Evolutionary conservation across 2,113 vertebrate genomes (phyloP).

Genomic region (Origma solitaria): DNA sequence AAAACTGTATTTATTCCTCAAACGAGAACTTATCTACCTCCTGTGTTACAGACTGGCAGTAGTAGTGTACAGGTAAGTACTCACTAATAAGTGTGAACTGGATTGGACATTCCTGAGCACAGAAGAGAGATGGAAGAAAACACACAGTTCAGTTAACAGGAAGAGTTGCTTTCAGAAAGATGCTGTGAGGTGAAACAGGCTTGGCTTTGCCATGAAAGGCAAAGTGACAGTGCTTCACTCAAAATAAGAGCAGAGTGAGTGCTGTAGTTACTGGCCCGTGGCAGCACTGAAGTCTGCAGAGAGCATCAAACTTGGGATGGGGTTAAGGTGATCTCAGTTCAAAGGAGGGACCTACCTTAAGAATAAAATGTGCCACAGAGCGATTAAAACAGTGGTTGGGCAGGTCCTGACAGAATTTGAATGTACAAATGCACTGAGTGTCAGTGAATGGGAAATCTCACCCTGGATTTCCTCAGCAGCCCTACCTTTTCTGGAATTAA

Average conservation of each 20-base stretch:
- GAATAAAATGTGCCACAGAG: neutral
- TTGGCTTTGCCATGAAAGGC: neutral
- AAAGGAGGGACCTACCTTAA: neutral
- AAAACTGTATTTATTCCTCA: neutral
- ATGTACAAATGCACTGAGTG: rapidly evolving
- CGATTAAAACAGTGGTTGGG: neutral
- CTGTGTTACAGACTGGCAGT: neutral
- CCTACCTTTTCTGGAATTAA: neutral
- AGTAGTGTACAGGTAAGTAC: neutral
- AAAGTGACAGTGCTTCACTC: neutral
- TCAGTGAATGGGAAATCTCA: neutral
- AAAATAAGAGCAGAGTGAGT: neutral
- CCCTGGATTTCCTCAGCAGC: neutral
- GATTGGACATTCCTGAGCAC: neutral
- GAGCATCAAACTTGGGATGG: neutral
- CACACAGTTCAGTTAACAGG: neutral
- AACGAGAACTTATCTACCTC: neutral
- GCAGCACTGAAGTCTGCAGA: neutral
- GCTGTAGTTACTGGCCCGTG: neutral
- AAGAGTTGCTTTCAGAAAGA: neutral
- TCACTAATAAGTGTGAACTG: neutral
- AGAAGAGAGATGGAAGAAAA: neutral
- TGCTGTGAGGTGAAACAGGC: neutral
- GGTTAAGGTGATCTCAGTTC: neutral
- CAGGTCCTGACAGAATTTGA: neutral